These are phyloP conservation scores for Crossocerus cetratus DNA, from an alignment of 2,888 invertebrate genomes.

Conservation along the genomic window DNA sequence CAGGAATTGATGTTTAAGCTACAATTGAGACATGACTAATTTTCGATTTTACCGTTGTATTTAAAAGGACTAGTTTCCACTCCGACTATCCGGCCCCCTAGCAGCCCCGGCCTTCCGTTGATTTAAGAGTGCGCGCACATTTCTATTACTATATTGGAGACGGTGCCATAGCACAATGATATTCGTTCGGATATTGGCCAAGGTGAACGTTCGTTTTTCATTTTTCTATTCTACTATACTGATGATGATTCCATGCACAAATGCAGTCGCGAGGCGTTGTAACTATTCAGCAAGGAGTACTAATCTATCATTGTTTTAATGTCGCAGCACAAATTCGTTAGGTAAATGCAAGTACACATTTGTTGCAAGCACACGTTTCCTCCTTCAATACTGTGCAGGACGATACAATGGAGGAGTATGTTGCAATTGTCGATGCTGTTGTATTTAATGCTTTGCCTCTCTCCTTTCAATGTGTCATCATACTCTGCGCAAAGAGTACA, in stretches of 20 bases:
- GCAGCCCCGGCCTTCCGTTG: no score
- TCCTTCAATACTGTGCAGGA: background rate
- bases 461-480: no score
- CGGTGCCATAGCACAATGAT: background rate
- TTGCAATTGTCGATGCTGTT: no score
- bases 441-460: no score
- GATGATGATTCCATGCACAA: background rate
- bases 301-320: background rate
- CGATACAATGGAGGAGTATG: no score
- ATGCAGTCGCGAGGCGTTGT: constrained; percentile 7
- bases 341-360: background rate
- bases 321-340: constrained; percentile 6
- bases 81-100: background rate
- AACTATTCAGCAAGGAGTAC: no score
- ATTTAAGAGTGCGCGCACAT: constrained; percentile 4
- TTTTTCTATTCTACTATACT: constrained; percentile 17
- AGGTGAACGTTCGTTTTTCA: constrained; percentile 13
- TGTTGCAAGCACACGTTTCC: background rate
- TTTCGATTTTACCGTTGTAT: background rate
- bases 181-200: background rate
- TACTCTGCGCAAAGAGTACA: no score
- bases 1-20: constrained; percentile 42
- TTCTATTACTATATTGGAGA: constrained; percentile 12
- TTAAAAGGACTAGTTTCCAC: no score
- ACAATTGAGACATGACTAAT: constrained; percentile 28